Base-by-base conservation (phyloP, 2,888 invertebrate genomes). In the Oxystoma pomonae region DNA sequence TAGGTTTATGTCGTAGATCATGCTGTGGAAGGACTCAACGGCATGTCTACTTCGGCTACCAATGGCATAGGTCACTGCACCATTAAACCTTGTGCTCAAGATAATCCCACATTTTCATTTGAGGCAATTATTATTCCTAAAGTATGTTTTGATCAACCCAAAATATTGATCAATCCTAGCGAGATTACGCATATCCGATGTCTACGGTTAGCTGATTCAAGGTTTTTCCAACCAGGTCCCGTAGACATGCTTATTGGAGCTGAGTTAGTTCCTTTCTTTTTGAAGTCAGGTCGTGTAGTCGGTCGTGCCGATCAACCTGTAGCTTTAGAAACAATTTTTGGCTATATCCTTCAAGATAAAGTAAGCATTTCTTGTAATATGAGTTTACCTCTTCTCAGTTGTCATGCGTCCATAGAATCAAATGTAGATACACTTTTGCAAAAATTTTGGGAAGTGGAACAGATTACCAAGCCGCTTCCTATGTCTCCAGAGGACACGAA, bases 1-100 rank as follows among this genome's bases (percentile, higher is more conserved):
- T 50, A 50, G n/a, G 50, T 50, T 50, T n/a, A 50, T 50, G 50
- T 50, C 50, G 50, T 50, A 50, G 50, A n/a, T 50, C 50, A 50
- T 50, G 50, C 50, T 50, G 50, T 50, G 12, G 50, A 50, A 50
- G 50, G 50, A 50, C 9, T 50, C 9, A 50, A 50, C 50, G n/a
- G 12, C n/a, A 50, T 50, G 50, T 50, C 50, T 50, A 50, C 50
- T n/a, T 50, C 50, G 50, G 50, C n/a, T n/a, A 50, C 9, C n/a
- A 50, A 50, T n/a, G 50, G 50, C 50, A 50, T 50, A 50, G 50
- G 12, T 50, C n/a, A 9, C 50, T 50, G 50, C n/a, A 12, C n/a
- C 50, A 9, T 50, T 50, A 50, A 50, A n/a, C 50, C 50, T 50
- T 12, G 50, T 50, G 9, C 50, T 9, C 12, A 50, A n/a, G 50